Percentiles rank a stretch among this genome's conserved stretches.
phyloP scores from a whole-genome alignment of 2,888 invertebrate species.

The Clusia tigrina region DNA sequence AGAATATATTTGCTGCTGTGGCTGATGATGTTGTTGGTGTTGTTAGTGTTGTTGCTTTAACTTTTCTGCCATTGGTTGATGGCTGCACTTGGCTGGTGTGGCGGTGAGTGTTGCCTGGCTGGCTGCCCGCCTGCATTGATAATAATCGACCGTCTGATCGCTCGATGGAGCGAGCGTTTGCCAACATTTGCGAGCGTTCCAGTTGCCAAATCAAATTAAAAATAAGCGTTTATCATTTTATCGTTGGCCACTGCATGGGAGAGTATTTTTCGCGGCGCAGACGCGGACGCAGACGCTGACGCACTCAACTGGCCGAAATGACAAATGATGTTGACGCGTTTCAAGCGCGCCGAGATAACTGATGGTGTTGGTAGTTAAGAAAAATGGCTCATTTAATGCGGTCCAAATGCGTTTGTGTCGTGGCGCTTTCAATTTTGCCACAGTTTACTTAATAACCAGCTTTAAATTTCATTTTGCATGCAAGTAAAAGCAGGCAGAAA shows the following conservation, averaged over 20 bases:
- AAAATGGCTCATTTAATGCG: conserved; percentile 19
- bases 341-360: background rate
- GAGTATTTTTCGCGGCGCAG: background rate
- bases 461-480: no score
- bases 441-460: no score
- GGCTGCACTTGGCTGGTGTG: background rate
- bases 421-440: background rate
- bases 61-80: background rate
- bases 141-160: no score
- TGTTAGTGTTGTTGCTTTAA: background rate
- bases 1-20: background rate
- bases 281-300: conserved; percentile 32
- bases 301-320: conserved; percentile 51
- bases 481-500: no score
- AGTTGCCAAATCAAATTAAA: background rate
- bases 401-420: background rate
- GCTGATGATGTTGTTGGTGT: background rate
- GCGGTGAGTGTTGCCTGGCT: background rate
- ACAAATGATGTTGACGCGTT: conserved; percentile 48
- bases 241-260: background rate
- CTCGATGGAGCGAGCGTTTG: background rate
- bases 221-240: background rate
- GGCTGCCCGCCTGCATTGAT: background rate
- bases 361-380: conserved; percentile 10
- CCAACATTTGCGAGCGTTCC: background rate